Conservation (phyloP, 2,113 vertebrate species). For the Callocephalon fimbriatum region DNA sequence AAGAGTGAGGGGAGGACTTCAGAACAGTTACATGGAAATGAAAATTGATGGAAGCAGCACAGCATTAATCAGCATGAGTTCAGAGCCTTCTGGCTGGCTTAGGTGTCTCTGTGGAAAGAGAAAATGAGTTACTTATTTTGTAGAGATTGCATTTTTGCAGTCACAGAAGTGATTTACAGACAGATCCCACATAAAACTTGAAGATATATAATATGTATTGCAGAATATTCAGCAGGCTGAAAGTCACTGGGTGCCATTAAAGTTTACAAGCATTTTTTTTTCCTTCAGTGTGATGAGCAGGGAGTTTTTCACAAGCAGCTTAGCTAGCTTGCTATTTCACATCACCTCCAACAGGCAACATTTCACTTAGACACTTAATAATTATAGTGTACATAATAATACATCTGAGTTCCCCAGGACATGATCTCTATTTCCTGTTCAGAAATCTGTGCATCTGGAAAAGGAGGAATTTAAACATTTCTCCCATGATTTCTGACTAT, state of each 20-base stretch:
- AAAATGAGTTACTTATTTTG: conserved; percentile 27
- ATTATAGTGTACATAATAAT: not conserved
- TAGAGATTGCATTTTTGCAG: not conserved
- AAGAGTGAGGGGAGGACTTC: not conserved
- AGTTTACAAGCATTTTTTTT: not conserved
- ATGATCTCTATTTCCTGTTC: not conserved
- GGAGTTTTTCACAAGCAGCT: not conserved
- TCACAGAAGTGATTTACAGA: not conserved
- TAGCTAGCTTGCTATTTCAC: not conserved
- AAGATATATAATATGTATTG: not conserved
- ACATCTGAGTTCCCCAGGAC: not conserved
- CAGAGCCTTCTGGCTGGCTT: not conserved
- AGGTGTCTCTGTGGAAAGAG: not conserved
- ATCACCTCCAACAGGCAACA: not conserved
- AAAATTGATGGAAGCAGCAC: not conserved
- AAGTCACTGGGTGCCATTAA: not conserved
- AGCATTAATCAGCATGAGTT: not conserved
- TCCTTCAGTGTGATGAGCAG: not conserved
- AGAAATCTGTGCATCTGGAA: not conserved
- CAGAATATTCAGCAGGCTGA: not conserved
- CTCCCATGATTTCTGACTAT: not conserved
- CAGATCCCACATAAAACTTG: not conserved
- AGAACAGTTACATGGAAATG: not conserved
- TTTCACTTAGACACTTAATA: not conserved
- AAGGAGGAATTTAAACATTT: not conserved